A percentile compares a stretch with the other conserved stretches of the same genome.
Conservation (phyloP, 1,140 invertebrate genomes). For the Drosophila tani region DNA sequence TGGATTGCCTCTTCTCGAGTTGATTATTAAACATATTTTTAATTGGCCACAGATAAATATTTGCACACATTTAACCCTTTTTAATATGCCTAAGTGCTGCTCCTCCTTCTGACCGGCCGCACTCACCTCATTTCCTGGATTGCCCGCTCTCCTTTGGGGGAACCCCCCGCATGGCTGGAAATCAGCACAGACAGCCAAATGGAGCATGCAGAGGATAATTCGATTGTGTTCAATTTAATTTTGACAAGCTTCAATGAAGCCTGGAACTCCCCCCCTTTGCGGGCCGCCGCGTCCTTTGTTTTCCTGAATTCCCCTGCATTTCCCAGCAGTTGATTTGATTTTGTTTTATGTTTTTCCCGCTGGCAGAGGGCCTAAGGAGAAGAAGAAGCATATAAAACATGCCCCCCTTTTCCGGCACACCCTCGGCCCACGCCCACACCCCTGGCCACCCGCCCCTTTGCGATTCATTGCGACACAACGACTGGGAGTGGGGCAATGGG, state of each 20-base stretch:
- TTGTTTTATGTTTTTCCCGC: constrained; percentile 80
- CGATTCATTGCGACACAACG: constrained; percentile 55
- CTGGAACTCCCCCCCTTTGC: constrained; percentile 16
- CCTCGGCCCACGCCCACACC: constrained; percentile 7
- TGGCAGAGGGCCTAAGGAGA: constrained; percentile 43
- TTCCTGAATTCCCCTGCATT: constrained; percentile 12
- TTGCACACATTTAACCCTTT: constrained; percentile 82
- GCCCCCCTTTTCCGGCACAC: constrained; percentile 9
- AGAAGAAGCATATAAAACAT: constrained; percentile 34
- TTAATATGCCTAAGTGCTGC: constrained; percentile 75
- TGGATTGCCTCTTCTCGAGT: constrained; percentile 21
- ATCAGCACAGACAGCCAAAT: constrained; percentile 65
- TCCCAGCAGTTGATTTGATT: constrained; percentile 73
- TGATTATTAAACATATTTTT: constrained; percentile 77
- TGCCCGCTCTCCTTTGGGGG: constrained; percentile 2
- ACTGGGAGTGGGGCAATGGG: constrained; percentile 40
- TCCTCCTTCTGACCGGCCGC: constrained; percentile 1
- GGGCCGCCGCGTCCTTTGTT: constrained; percentile 5
- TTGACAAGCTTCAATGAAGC: constrained; percentile 83
- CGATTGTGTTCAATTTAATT: constrained; percentile 85
- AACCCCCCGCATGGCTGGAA: constrained; percentile 18
- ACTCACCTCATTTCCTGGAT: not conserved
- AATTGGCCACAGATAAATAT: constrained; percentile 75
- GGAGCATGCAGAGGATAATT: constrained; percentile 81
- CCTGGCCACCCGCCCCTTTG: constrained; percentile 29